These are phyloP conservation scores for Megaceryle alcyon DNA, from an alignment of 2,797 vertebrate genomes.

Conservation along the genomic window DNA sequence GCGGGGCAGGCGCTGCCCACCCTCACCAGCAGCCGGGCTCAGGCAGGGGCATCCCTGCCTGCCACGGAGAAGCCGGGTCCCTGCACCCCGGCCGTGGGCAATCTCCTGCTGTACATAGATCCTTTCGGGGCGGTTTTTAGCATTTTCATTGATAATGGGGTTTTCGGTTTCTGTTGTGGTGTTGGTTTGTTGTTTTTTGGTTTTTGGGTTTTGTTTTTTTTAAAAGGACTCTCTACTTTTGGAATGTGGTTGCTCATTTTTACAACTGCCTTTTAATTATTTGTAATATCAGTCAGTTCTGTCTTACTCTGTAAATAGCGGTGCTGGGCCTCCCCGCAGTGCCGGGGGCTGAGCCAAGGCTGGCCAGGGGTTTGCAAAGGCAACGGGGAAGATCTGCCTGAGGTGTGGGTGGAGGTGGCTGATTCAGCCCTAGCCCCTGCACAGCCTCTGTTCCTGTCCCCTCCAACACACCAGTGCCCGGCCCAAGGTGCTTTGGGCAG, in stretches of 20 bases:
- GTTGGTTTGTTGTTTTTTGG: neutral
- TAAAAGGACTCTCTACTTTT: conserved; percentile 69
- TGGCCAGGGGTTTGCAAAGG: neutral
- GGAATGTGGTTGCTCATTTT: conserved; percentile 78
- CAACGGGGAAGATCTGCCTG: neutral
- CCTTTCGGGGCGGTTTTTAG: conserved; percentile 70
- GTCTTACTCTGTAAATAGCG: conserved; percentile 70
- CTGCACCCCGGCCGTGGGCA: conserved; percentile 16
- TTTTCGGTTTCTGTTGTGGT: neutral
- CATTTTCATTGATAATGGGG: conserved; percentile 71
- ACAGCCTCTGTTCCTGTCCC: neutral
- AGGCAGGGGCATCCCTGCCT: neutral
- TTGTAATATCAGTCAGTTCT: conserved; percentile 75
- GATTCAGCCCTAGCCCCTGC: neutral
- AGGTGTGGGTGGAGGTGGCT: neutral
- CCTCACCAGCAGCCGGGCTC: conserved; percentile 19
- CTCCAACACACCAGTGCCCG: neutral
- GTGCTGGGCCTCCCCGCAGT: neutral
- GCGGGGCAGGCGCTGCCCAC: neutral
- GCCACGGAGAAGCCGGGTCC: neutral
- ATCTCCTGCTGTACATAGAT: conserved; percentile 77
- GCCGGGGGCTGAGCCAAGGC: neutral
- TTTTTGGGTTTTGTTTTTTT: conserved; percentile 28
- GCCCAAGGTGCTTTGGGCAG: neutral
- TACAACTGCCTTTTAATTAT: conserved; percentile 78